Evolutionary conservation across 2,888 invertebrate genomes (phyloP).

Genomic region (Eristalis pertinax): DNA sequence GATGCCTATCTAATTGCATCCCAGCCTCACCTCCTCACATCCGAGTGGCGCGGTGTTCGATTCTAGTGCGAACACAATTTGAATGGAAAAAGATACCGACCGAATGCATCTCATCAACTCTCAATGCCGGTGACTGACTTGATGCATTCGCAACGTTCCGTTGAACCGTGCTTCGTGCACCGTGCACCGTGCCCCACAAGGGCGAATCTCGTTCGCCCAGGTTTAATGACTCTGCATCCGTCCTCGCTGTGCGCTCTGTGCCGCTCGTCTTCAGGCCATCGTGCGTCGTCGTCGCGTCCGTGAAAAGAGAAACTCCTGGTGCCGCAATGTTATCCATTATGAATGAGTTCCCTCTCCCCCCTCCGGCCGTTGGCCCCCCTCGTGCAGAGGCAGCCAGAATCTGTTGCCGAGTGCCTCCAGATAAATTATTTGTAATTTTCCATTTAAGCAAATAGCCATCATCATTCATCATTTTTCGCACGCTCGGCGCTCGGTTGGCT

Average conservation of each 20-base stretch:
- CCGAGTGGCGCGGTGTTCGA: neutral
- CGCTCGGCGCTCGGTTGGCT: slow-evolving; percentile 1
- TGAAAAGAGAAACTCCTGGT: slow-evolving; percentile 36
- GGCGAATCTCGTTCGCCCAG: slow-evolving; percentile 4
- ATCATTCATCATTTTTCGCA: slow-evolving; percentile 62
- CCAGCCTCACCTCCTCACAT: neutral
- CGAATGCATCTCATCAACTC: slow-evolving; percentile 28
- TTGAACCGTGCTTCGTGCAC: neutral
- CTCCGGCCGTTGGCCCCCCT: neutral
- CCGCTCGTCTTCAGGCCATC: neutral
- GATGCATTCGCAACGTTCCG: neutral
- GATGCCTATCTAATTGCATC: slow-evolving; percentile 25
- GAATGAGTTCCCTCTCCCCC: no score
- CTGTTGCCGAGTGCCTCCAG: neutral
- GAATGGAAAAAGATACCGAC: slow-evolving; percentile 10
- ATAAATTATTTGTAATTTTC: slow-evolving; percentile 58
- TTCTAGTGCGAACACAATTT: slow-evolving; percentile 8
- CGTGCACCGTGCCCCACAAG: neutral
- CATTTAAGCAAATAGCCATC: slow-evolving; percentile 58
- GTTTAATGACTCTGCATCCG: slow-evolving; percentile 26
- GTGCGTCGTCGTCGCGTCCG: neutral
- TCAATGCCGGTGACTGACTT: neutral
- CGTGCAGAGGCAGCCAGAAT: neutral
- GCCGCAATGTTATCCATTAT: slow-evolving; percentile 8
- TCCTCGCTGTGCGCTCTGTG: neutral